Evolutionary conservation across 2,113 vertebrate species (phyloP).

Genomic region (Crotalus viridis): DNA sequence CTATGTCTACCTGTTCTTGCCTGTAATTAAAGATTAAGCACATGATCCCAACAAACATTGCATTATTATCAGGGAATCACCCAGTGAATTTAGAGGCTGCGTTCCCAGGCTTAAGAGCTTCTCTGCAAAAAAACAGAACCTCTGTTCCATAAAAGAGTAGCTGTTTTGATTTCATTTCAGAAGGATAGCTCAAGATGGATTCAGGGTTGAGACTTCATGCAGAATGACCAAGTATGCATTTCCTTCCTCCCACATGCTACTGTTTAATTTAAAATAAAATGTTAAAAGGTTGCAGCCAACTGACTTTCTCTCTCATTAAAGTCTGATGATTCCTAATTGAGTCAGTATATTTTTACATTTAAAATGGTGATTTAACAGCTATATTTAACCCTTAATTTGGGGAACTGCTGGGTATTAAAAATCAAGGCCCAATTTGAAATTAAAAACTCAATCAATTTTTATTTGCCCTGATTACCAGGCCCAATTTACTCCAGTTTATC

Average conservation of each 20-base stretch:
- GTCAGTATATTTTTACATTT: conserved; percentile 42
- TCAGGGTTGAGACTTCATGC: neutral
- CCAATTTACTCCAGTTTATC: conserved; percentile 21
- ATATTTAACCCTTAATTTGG: conserved; percentile 41
- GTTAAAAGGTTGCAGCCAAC: conserved; percentile 23
- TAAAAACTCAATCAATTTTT: conserved; percentile 41
- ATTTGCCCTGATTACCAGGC: conserved; percentile 26
- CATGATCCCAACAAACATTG: too few species aligned
- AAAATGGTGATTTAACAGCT: conserved; percentile 37
- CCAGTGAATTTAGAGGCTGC: neutral
- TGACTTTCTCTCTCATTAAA: conserved; percentile 28
- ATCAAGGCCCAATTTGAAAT: conserved; percentile 40
- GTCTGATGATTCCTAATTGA: conserved; percentile 36
- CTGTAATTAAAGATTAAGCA: neutral
- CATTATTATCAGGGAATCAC: neutral
- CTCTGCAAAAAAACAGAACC: neutral
- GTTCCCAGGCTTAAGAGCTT: neutral
- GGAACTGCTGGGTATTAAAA: conserved; percentile 35
- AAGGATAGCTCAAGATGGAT: neutral
- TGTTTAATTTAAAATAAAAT: conserved; percentile 21
- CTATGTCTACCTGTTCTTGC: neutral
- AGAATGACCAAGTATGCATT: neutral
- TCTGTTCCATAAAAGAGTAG: neutral
- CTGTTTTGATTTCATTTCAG: neutral
- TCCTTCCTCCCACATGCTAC: neutral